Evolutionary conservation across 2,797 vertebrate species (phyloP).

Genomic region (Falco berigora): DNA sequence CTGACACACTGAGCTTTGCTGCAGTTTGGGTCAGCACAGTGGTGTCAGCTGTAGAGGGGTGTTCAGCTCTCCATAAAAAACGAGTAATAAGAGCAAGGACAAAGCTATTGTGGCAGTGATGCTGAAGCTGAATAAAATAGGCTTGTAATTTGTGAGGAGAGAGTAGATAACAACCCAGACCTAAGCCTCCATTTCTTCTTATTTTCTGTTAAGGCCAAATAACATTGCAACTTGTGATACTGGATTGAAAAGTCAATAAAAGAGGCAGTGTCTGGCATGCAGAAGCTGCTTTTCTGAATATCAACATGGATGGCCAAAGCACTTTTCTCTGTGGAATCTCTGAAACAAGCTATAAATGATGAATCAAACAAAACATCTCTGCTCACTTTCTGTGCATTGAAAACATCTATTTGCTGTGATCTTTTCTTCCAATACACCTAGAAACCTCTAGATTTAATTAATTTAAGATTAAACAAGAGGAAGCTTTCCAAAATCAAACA

Average conservation of each 20-base stretch:
- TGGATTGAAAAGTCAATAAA: not conserved
- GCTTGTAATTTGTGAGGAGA: not conserved
- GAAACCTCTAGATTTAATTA: not conserved
- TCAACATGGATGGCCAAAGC: not conserved
- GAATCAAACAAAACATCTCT: not conserved
- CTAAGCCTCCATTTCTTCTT: not conserved
- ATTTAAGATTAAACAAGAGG: not conserved
- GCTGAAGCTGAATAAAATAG: not conserved
- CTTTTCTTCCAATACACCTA: not conserved
- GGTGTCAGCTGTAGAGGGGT: not conserved
- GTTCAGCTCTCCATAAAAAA: not conserved
- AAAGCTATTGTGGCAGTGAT: not conserved
- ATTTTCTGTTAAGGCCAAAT: not conserved
- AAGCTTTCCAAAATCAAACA: not conserved
- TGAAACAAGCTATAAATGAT: not conserved
- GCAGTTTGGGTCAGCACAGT: fast-evolving
- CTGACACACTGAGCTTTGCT: not conserved
- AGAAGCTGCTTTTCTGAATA: not conserved
- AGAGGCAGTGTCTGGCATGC: not conserved
- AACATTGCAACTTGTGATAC: not conserved
- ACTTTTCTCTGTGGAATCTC: not conserved
- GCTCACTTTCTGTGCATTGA: not conserved
- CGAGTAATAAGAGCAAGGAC: not conserved
- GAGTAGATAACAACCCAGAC: not conserved
- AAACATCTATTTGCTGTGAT: not conserved